Percentiles rank a stretch among this genome's conserved stretches.
phyloP scores from a whole-genome alignment of 2,113 vertebrate genomes.

The Patagioenas fasciata region DNA sequence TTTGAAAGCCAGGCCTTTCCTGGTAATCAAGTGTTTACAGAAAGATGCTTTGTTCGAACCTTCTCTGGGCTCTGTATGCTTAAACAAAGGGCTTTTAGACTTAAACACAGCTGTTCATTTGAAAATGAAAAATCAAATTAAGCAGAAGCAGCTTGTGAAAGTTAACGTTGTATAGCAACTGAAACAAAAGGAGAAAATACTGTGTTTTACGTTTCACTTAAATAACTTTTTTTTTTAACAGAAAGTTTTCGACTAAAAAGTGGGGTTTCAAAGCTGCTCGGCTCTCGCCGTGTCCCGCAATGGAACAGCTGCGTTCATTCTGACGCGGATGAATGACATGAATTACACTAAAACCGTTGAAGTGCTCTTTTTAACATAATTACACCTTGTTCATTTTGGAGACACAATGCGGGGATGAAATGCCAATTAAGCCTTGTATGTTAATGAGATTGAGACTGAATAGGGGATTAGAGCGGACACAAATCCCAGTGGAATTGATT shows the following conservation, averaged over 20 bases:
- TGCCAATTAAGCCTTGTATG: constrained; percentile 79
- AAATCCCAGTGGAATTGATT: constrained; percentile 68
- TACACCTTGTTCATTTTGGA: constrained; percentile 78
- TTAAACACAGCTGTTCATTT: constrained; percentile 84
- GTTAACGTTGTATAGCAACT: constrained; percentile 73
- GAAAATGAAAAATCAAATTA: constrained; percentile 81
- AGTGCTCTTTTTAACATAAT: constrained; percentile 77
- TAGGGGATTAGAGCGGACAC: constrained; percentile 67
- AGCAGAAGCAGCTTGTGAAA: constrained; percentile 79
- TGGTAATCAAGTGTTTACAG: constrained; percentile 77
- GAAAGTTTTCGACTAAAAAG: constrained; percentile 72
- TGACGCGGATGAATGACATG: constrained; percentile 76
- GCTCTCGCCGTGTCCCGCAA: constrained; percentile 63
- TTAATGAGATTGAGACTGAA: constrained; percentile 77
- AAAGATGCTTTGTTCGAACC: constrained; percentile 74
- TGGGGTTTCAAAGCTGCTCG: constrained; percentile 70
- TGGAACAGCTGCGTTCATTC: constrained; percentile 82
- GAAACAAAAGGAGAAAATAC: constrained; percentile 77
- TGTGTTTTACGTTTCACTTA: constrained; percentile 75
- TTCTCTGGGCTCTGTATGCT: constrained; percentile 74
- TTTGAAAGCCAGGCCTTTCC: constrained; percentile 69
- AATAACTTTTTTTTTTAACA: constrained; percentile 77
- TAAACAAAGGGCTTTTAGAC: constrained; percentile 81
- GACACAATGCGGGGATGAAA: constrained; percentile 81
- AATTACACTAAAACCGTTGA: constrained; percentile 61